Base-by-base conservation (phyloP, 2,113 vertebrate species). In the Anser cygnoides region DNA sequence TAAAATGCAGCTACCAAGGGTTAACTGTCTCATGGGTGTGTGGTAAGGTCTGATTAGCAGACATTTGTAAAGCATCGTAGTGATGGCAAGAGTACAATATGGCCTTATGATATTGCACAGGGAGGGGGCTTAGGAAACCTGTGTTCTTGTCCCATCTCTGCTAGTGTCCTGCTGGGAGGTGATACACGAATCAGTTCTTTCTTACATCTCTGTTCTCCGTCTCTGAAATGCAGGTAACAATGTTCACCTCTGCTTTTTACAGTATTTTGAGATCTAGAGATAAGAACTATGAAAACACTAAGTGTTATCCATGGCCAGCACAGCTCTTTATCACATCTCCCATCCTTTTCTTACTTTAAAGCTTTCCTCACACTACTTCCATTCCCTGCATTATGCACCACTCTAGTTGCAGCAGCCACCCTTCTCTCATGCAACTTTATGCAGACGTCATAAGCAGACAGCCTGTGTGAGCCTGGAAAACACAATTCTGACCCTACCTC, bases 31-130 rank as follows among this genome's bases (percentile, higher is more conserved):
- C 82, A 71, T 87, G 87, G 71, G 87, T 25, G 62, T 85, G 77
- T 50, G 54, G 74, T 80, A 73, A 91, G 80, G 84, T 89, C 84
- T 94, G 95, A 92, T 96, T 92, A 89, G 74, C 71, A 92, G 93
- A 43, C 78, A 58, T 71, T 79, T 92, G 63, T 84, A 76, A 87
- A 87, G 75, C 81, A 23, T 82, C 4, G 3, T 57, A 20, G 71
- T 26, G 20, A 17, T 89, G 67, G 66, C 25, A 70, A 93, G 66
- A 92, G 77, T 49, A 94, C 81, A 66, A 82, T 89, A 35, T 73
- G 66, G 74, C 84, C 81, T 92, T 92, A 20, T 55, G 88, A 92
- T 95, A 74, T 68, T 70, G 66, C 77, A 71, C 87, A 84, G 84
- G 84, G 67, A 79, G 84, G n/a, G 80, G 74, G 31, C 44, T 91